A percentile compares a stretch with the other conserved stretches of the same genome.
Evolutionary conservation across 2,797 vertebrate genomes (phyloP).

Genomic region (Coranthus polyacanthus): DNA sequence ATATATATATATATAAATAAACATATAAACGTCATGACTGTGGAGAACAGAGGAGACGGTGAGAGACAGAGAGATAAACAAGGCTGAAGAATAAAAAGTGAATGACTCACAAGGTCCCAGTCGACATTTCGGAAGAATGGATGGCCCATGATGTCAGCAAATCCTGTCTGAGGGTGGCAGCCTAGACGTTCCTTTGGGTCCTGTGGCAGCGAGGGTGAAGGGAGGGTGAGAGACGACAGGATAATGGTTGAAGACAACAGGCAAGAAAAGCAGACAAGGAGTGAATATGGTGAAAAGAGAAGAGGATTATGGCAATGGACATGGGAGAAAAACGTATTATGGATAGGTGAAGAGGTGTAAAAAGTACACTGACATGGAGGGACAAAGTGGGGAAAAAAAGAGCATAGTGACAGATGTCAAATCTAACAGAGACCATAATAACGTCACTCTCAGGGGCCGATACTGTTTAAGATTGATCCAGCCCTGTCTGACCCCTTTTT

Average conservation of each 20-base stretch:
- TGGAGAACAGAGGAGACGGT: neutral
- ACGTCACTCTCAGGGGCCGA: constrained; percentile 30
- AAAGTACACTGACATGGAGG: constrained; percentile 8
- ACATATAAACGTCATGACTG: too few relatives aligned
- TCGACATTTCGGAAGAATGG: constrained; percentile 98
- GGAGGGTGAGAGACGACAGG: constrained; percentile 47
- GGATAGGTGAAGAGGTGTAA: constrained; percentile 17
- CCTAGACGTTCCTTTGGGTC: constrained; percentile 97
- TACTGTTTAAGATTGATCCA: constrained; percentile 28
- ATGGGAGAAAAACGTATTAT: neutral
- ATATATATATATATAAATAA: too few relatives aligned
- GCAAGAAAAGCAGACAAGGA: neutral
- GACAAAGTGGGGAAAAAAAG: neutral
- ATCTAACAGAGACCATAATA: constrained; percentile 14
- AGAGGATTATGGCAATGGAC: neutral
- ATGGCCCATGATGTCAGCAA: constrained; percentile 97
- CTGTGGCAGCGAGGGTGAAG: constrained; percentile 75
- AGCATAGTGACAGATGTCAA: constrained; percentile 6
- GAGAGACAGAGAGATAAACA: neutral
- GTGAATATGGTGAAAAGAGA: neutral
- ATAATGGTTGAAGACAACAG: constrained; percentile 3
- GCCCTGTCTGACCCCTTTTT: constrained; percentile 41
- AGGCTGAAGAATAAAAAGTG: neutral
- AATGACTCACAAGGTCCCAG: constrained; percentile 93
- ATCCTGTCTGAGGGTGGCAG: constrained; percentile 98